phyloP scores from a whole-genome alignment of 2,113 vertebrate species.

The Ancistrus triradiatus region DNA sequence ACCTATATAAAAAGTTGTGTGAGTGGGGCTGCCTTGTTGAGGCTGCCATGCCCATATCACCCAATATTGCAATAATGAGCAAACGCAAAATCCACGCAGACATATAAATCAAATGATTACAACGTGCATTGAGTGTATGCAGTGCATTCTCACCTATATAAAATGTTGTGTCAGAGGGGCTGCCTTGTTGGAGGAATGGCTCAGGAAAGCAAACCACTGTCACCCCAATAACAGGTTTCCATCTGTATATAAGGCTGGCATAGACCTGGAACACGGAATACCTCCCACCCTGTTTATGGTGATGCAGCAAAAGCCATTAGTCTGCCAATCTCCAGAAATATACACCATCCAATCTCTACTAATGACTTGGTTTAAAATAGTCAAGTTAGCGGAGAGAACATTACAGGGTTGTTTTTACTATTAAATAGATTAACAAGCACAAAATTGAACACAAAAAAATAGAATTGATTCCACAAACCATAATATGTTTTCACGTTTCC shows the following conservation, averaged over 20 bases:
- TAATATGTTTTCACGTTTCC: no score
- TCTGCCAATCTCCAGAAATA: constrained; percentile 42
- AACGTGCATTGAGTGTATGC: no score
- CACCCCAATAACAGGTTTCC: constrained; percentile 6
- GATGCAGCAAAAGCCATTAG: constrained; percentile 30
- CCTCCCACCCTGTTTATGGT: constrained; percentile 44
- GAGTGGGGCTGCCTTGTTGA: no score
- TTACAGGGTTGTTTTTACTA: no score
- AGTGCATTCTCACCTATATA: constrained; percentile 32
- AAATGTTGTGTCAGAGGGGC: constrained; percentile 26
- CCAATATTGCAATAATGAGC: no score
- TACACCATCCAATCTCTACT: constrained; percentile 25
- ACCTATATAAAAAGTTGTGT: no score
- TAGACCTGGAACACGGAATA: constrained; percentile 20
- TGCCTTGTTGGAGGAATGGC: constrained; percentile 27
- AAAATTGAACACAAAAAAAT: no score
- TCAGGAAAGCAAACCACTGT: constrained; percentile 22
- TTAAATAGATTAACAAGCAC: no score
- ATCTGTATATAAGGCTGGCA: constrained; percentile 42
- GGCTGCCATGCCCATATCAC: no score
- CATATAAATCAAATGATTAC: no score
- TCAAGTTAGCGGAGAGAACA: constrained; percentile 4
- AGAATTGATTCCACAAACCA: no score
- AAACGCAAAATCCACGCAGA: no score
- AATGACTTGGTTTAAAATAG: constrained; percentile 40